A percentile compares a stretch with the other conserved stretches of the same genome.
phyloP scores from a whole-genome alignment of 2,888 invertebrate species.

The Bedellia somnulentella region DNA sequence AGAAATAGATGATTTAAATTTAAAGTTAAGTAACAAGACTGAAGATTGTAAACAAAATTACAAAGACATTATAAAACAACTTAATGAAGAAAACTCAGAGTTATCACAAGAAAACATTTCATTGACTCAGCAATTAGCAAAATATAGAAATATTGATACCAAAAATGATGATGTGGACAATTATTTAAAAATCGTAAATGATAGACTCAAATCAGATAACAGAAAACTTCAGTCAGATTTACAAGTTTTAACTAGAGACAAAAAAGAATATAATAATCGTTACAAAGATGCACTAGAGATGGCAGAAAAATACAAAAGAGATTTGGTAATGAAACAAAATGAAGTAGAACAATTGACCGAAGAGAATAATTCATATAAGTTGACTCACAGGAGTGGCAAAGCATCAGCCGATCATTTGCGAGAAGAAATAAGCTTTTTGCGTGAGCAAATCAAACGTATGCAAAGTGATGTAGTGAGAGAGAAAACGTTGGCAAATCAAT shows the following conservation, averaged over 20 bases:
- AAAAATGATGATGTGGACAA: slow-evolving; percentile 21
- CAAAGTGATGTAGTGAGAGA: slow-evolving; percentile 50
- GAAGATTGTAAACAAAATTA: slow-evolving; percentile 32
- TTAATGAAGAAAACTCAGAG: slow-evolving; percentile 45
- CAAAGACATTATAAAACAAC: slow-evolving; percentile 41
- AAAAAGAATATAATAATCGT: slow-evolving; percentile 36
- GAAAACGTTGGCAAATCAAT: slow-evolving; percentile 48
- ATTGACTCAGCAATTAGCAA: slow-evolving; percentile 36
- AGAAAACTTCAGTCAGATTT: slow-evolving; percentile 30
- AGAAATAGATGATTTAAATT: slow-evolving; percentile 43
- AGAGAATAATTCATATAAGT: slow-evolving; percentile 48
- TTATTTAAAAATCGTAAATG: slow-evolving; percentile 22
- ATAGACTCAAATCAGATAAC: slow-evolving; percentile 30
- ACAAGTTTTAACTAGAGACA: slow-evolving; percentile 33
- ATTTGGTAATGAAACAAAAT: slow-evolving; percentile 38
- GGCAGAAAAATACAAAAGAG: slow-evolving; percentile 39
- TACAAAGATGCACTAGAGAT: slow-evolving; percentile 36
- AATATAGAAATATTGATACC: slow-evolving; percentile 26
- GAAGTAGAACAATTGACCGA: slow-evolving; percentile 42
- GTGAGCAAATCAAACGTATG: slow-evolving; percentile 44
- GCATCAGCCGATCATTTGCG: slow-evolving; percentile 40
- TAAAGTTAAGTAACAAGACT: slow-evolving; percentile 17
- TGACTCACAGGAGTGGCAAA: slow-evolving; percentile 40
- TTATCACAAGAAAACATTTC: slow-evolving; percentile 45
- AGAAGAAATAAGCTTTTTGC: slow-evolving; percentile 44